phyloP scores from a whole-genome alignment of 1,140 invertebrate genomes.

The Cydia pomonella region DNA sequence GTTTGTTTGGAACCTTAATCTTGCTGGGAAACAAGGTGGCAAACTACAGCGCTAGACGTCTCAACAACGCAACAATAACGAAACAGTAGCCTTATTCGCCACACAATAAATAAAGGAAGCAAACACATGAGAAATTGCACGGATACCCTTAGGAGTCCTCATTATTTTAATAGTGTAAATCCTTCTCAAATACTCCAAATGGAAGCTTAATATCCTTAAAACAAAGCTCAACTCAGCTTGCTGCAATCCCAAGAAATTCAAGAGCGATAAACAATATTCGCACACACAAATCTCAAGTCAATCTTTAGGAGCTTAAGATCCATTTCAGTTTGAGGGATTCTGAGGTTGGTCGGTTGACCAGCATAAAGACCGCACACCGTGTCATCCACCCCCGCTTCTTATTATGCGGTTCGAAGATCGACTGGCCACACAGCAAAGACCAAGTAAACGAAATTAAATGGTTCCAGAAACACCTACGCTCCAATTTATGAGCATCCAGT shows the following conservation, averaged over 20 bases:
- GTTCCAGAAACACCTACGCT: constrained; percentile 18
- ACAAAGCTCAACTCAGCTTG: constrained; percentile 43
- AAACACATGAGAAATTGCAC: constrained; percentile 73
- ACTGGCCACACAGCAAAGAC: constrained; percentile 2
- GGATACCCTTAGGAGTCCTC: constrained; percentile 68
- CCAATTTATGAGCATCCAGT: constrained; percentile 21
- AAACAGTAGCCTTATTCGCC: constrained; percentile 69
- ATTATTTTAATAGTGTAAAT: constrained; percentile 75
- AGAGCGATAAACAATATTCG: constrained; percentile 38
- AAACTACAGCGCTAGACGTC: constrained; percentile 44
- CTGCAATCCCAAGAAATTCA: constrained; percentile 44
- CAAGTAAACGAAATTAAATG: constrained; percentile 28
- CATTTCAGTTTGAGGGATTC: constrained; percentile 39
- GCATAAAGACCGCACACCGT: constrained; percentile 61
- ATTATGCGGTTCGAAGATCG: constrained; percentile 40
- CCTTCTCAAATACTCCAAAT: constrained; percentile 40
- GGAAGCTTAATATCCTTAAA: constrained; percentile 38
- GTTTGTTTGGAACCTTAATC: constrained; percentile 36
- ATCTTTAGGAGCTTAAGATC: constrained; percentile 34
- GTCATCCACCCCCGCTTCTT: constrained; percentile 55
- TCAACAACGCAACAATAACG: constrained; percentile 44
- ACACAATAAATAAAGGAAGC: constrained; percentile 69
- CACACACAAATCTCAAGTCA: constrained; percentile 44
- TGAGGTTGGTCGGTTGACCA: constrained; percentile 51
- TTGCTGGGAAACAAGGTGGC: constrained; percentile 40